A percentile compares a stretch with the other conserved stretches of the same genome.
Conservation (phyloP, 2,113 vertebrate species). For the Ondatra zibethicus region DNA sequence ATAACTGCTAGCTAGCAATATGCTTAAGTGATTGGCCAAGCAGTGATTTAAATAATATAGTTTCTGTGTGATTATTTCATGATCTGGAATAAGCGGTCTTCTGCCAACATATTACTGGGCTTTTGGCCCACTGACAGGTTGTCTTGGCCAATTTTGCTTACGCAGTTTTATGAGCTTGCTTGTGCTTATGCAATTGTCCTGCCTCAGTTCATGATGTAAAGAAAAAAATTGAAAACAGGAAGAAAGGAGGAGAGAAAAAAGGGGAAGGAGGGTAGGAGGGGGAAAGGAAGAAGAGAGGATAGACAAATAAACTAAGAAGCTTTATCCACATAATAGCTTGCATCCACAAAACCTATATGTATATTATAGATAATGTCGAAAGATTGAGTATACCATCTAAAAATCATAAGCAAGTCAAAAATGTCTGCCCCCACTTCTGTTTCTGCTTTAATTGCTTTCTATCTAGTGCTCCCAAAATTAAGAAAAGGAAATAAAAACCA, state of each 20-base stretch:
- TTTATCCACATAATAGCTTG: background rate
- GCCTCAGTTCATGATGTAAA: background rate
- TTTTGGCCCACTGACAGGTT: too few relatives aligned
- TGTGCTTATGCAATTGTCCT: too few relatives aligned
- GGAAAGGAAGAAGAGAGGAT: background rate
- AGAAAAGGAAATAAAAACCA: background rate
- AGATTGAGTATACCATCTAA: background rate
- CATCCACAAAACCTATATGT: background rate
- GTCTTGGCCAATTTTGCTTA: too few relatives aligned
- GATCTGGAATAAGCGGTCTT: too few relatives aligned
- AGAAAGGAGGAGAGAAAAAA: background rate
- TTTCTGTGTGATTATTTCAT: too few relatives aligned
- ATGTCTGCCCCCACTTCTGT: background rate
- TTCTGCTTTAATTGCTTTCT: background rate
- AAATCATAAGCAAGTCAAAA: background rate
- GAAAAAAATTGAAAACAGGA: background rate
- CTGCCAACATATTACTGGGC: too few relatives aligned
- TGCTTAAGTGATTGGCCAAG: too few relatives aligned
- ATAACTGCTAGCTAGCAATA: too few relatives aligned
- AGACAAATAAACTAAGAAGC: background rate
- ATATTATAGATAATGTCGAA: background rate
- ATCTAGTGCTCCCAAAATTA: background rate
- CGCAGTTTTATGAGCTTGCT: too few relatives aligned
- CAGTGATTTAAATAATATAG: too few relatives aligned
- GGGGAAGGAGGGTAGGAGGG: background rate